These are phyloP conservation scores for Leptoteleia sp. DNA, from an alignment of 1,140 invertebrate species.

Conservation along the genomic window DNA sequence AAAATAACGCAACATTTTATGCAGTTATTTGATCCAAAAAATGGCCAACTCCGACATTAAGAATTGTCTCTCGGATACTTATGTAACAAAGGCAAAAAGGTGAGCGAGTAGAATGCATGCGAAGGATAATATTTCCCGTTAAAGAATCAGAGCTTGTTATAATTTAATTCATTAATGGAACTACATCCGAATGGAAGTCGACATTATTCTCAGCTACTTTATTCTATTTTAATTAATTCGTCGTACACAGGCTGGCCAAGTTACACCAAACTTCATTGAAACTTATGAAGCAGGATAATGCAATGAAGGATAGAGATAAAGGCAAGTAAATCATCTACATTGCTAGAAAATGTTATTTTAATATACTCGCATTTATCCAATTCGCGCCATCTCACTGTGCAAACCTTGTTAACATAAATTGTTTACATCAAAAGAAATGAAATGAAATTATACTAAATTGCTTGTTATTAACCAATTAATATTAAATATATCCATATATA, in stretches of 20 bases:
- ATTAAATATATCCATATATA: too few species aligned
- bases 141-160: too few species aligned
- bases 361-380: too few species aligned
- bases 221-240: background rate
- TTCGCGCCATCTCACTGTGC: too few species aligned
- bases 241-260: conserved; percentile 39
- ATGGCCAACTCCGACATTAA: conserved; percentile 16
- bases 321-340: conserved; percentile 23
- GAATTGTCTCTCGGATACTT: conserved; percentile 23
- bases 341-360: too few species aligned
- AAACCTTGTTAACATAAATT: too few species aligned
- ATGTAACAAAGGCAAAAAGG: conserved; percentile 39
- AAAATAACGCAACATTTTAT: background rate
- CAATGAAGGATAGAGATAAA: conserved; percentile 26
- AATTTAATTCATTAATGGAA: background rate
- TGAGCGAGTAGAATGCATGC: conserved; percentile 5
- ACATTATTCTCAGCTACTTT: too few species aligned
- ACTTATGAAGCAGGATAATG: conserved; percentile 40
- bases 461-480: too few species aligned
- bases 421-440: too few species aligned
- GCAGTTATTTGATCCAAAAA: conserved; percentile 14
- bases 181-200: too few species aligned
- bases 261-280: conserved; percentile 25
- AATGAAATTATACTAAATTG: too few species aligned
- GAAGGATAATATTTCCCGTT: background rate